phyloP scores from a whole-genome alignment of 1,140 invertebrate species.

The Camponotus pennsylvanicus region DNA sequence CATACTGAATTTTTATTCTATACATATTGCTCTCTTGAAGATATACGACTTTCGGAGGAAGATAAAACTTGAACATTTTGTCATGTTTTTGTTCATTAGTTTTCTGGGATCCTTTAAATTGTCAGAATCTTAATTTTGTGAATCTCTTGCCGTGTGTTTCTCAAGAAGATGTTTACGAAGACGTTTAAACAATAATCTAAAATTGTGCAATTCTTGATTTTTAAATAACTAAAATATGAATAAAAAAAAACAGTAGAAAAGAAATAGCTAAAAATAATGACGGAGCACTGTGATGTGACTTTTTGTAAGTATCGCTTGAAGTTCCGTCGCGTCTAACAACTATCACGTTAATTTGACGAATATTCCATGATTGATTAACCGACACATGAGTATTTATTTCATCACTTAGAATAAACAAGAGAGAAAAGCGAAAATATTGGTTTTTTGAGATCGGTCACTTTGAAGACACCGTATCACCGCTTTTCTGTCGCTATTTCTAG shows the following conservation, averaged over 20 bases:
- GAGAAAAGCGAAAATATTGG: constrained; percentile 24
- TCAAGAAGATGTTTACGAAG: background rate
- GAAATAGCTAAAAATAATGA: background rate
- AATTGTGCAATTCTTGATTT: constrained; percentile 22
- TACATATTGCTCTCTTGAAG: constrained; percentile 28
- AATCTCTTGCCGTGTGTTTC: background rate
- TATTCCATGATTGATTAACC: constrained; percentile 58
- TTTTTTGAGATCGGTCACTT: background rate
- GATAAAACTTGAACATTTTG: background rate
- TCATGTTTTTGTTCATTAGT: background rate
- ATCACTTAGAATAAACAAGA: constrained; percentile 16
- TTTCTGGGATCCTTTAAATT: background rate
- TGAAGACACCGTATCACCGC: constrained; percentile 1
- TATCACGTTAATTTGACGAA: constrained; percentile 43
- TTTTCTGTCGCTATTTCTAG: background rate
- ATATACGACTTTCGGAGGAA: constrained; percentile 8
- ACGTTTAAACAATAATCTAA: background rate
- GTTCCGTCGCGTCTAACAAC: background rate
- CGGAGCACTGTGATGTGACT: background rate
- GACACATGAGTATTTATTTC: constrained; percentile 66
- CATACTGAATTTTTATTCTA: constrained; percentile 26
- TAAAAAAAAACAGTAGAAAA: background rate
- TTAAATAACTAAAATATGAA: constrained; percentile 23
- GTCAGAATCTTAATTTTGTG: background rate
- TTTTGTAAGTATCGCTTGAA: background rate